A percentile compares a stretch with the other conserved stretches of the same genome.
These are phyloP conservation scores for Epizoanthus scotinus DNA, from an alignment of 92 coral and sea anemone species.

Conservation along the genomic window DNA sequence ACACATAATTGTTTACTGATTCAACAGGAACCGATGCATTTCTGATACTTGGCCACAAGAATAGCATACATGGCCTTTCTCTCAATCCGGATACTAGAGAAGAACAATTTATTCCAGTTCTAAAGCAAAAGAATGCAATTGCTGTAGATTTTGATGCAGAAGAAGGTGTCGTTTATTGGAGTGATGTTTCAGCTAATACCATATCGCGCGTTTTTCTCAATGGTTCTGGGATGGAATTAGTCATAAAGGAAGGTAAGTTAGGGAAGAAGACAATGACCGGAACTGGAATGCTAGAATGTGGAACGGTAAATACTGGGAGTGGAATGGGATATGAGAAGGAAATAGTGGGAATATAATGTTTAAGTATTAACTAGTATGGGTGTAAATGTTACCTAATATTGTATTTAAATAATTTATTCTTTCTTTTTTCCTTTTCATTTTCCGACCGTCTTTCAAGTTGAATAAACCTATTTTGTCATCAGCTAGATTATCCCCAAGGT, in stretches of 20 bases:
- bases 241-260: slow-evolving; percentile 67
- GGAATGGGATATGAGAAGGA: not conserved
- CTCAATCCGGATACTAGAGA: slow-evolving; percentile 54
- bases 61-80: slow-evolving; percentile 71
- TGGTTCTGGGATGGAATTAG: slow-evolving; percentile 73
- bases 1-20: not conserved
- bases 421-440: too few relatives aligned
- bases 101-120: slow-evolving; percentile 77
- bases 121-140: slow-evolving; percentile 71
- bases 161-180: slow-evolving; percentile 81
- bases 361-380: too few relatives aligned
- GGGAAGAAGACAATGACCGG: too few relatives aligned
- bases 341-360: too few relatives aligned
- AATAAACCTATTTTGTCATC: too few relatives aligned
- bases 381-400: too few relatives aligned
- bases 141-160: slow-evolving; percentile 74
- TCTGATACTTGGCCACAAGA: slow-evolving; percentile 59
- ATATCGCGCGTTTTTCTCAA: slow-evolving; percentile 74
- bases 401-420: too few relatives aligned
- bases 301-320: too few relatives aligned
- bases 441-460: too few relatives aligned
- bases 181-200: slow-evolving; percentile 73
- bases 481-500: too few relatives aligned
- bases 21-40: slow-evolving; percentile 56
- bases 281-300: not conserved